Conservation (phyloP, 2,888 invertebrate species). For the Acanthopleura granulata region DNA sequence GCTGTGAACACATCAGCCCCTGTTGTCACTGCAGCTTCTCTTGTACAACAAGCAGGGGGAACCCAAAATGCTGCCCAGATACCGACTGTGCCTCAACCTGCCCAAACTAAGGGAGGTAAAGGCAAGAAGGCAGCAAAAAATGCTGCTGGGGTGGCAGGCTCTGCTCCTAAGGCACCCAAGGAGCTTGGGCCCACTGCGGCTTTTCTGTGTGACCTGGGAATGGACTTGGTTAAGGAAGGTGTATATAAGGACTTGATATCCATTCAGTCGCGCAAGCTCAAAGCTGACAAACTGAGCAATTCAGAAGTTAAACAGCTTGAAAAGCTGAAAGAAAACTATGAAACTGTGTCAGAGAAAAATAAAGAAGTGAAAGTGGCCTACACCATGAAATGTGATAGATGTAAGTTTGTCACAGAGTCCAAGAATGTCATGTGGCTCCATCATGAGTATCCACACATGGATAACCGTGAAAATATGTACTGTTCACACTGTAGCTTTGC, state of each 20-base stretch:
- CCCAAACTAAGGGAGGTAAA: too few relatives aligned
- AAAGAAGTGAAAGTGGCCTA: constrained; percentile 46
- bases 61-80: neutral
- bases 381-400: constrained; percentile 43
- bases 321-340: constrained; percentile 76
- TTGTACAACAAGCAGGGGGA: neutral
- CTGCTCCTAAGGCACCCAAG: neutral
- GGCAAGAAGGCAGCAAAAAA: too few relatives aligned
- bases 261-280: constrained; percentile 84
- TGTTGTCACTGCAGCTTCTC: neutral
- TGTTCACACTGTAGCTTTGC: constrained; percentile 88
- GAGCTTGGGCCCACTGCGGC: constrained; percentile 2
- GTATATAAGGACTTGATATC: constrained; percentile 92
- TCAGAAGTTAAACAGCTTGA: constrained; percentile 74
- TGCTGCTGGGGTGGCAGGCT: too few relatives aligned
- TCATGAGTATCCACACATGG: constrained; percentile 71
- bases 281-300: constrained; percentile 71
- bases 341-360: constrained; percentile 39
- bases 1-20: too few relatives aligned
- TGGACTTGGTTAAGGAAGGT: constrained; percentile 90
- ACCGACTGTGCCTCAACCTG: neutral
- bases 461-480: constrained; percentile 69
- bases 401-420: constrained; percentile 56
- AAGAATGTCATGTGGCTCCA: constrained; percentile 77
- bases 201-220: constrained; percentile 79